These are phyloP conservation scores for Macquaria ambigua DNA, from an alignment of 2,113 vertebrate genomes.

Conservation along the genomic window DNA sequence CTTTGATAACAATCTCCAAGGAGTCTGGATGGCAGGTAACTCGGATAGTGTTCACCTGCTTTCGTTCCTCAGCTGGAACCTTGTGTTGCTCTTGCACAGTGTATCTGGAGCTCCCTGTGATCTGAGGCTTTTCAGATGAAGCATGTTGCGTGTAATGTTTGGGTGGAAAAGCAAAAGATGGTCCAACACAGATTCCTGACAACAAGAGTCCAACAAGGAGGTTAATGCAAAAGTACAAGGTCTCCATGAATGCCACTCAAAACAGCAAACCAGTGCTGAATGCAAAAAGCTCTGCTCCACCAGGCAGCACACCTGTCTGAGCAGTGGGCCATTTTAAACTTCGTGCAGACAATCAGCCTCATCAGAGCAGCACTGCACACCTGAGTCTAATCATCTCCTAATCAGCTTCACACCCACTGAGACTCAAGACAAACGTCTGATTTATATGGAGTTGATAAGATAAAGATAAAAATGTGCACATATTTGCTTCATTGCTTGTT, in stretches of 20 bases:
- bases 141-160: not conserved
- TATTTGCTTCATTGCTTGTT: not conserved
- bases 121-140: not conserved
- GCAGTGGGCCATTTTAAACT: not conserved
- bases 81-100: not conserved
- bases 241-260: slow-evolving; percentile 37
- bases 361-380: slow-evolving; percentile 33
- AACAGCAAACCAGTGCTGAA: not conserved
- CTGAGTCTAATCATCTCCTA: slow-evolving; percentile 45
- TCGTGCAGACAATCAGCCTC: not conserved
- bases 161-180: slow-evolving; percentile 23
- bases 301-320: not conserved
- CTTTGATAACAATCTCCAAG: slow-evolving; percentile 66
- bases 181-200: not conserved
- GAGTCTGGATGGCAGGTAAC: slow-evolving; percentile 74
- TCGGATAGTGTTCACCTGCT: slow-evolving; percentile 55
- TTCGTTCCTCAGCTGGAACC: not conserved
- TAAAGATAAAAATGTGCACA: no score
- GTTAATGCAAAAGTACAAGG: not conserved
- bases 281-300: not conserved
- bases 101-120: not conserved
- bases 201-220: slow-evolving; percentile 44
- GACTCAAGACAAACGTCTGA: not conserved
- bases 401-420: slow-evolving; percentile 22
- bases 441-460: not conserved